Base-by-base conservation (phyloP, 2,113 vertebrate species). In the Callocephalon fimbriatum region DNA sequence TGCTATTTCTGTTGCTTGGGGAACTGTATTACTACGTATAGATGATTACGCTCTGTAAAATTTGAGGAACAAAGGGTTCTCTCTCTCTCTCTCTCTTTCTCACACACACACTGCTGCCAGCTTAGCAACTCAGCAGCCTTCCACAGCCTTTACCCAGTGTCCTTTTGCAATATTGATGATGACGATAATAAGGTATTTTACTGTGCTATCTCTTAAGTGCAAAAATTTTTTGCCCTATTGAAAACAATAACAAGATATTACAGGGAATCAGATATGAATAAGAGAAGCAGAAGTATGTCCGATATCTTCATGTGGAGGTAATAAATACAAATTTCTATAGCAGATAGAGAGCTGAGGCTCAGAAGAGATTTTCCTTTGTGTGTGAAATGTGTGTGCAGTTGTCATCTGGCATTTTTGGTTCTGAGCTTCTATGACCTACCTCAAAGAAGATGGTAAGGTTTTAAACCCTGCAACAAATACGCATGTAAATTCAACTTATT, bases 251-350 rank as follows among this genome's bases (percentile, higher is more conserved):
- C 72, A 76, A 50, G 45, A 7, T 68, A 40, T 15, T 86, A 14
- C 31, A 62, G 7, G 20, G 21, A 40, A 40, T 71, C 42, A 23
- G 6, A 29, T 38, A 26, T 2, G 1, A 71, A 16, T 15, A 81
- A 59, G 53, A 78, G 53, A 86, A 58, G 20, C 18, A 27, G 17
- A 78, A 84, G 9, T 13, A 54, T 44, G 12, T 15, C 15, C 67
- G 20, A 25, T 38, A 27, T 74, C 79, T 85, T 91, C 61, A 72
- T 63, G n/a, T 32, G 38, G 42, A 85, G 32, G 23, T 56, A 76
- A 44, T 51, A 95, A 80, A 86, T 81, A 37, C 18, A 77, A 42
- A 66, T 93, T 74, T 72, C n/a, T 44, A 19, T 18, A 51, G 38
- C 63, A 65, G 87, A 84, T 65, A 62, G 16, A n/a, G 44, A 78